phyloP scores from a whole-genome alignment of 2,797 vertebrate species.

The Florisuga fusca region DNA sequence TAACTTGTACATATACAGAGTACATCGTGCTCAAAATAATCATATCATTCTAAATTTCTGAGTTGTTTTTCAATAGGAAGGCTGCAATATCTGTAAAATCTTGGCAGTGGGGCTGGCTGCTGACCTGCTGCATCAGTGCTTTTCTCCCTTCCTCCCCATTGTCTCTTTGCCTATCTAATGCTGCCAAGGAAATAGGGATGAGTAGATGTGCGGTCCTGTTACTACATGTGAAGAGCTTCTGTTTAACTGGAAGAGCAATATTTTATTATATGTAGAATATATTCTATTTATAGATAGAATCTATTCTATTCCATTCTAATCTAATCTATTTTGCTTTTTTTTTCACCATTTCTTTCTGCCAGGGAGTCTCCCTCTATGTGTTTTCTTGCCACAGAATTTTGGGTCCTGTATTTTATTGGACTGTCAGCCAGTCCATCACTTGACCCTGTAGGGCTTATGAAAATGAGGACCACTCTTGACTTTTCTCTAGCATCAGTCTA shows the following conservation, averaged over 20 bases:
- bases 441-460: neutral
- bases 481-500: neutral
- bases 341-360: neutral
- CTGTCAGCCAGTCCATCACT: neutral
- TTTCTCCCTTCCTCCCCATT: neutral
- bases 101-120: neutral
- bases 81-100: neutral
- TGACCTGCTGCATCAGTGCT: neutral
- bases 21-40: too few relatives aligned
- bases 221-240: neutral
- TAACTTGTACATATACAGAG: too few relatives aligned
- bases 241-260: neutral
- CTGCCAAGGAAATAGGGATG: neutral
- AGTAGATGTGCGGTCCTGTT: too few relatives aligned
- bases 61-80: neutral
- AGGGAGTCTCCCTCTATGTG: neutral
- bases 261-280: neutral
- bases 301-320: neutral
- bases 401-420: neutral
- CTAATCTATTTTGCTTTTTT: neutral
- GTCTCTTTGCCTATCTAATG: neutral
- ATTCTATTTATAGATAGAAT: too few relatives aligned
- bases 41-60: too few relatives aligned
- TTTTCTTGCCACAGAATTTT: neutral
- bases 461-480: neutral